These are phyloP conservation scores for Hirtodrosophila cameraria DNA, from an alignment of 2,888 invertebrate genomes.

Conservation along the genomic window DNA sequence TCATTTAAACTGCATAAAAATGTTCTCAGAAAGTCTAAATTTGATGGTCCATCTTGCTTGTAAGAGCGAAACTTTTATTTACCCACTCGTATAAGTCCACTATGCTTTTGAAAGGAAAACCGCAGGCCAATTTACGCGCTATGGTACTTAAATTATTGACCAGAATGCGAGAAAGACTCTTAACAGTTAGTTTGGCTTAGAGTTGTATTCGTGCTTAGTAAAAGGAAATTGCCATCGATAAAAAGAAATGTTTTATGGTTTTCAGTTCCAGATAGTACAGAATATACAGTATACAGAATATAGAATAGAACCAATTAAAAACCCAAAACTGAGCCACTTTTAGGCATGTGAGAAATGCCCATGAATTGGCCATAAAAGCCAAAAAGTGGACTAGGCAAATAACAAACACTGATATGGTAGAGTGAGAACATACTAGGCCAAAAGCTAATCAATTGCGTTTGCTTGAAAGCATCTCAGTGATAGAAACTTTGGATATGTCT, in stretches of 20 bases:
- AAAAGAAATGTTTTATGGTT: slow-evolving; percentile 50
- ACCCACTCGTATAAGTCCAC: neutral
- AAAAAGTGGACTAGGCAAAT: slow-evolving; percentile 20
- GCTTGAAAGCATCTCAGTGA: slow-evolving; percentile 6
- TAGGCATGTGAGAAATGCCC: slow-evolving; percentile 46
- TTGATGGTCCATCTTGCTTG: too few relatives aligned
- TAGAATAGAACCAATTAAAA: neutral
- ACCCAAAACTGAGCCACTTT: slow-evolving; percentile 24
- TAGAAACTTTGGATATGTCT: slow-evolving; percentile 1
- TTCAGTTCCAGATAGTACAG: slow-evolving; percentile 8
- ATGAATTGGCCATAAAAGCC: slow-evolving; percentile 45
- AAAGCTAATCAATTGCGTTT: slow-evolving; percentile 34
- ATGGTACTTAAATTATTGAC: slow-evolving; percentile 50
- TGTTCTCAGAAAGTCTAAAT: too few relatives aligned
- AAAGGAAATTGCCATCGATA: slow-evolving; percentile 66
- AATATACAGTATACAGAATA: neutral
- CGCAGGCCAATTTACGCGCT: slow-evolving; percentile 6
- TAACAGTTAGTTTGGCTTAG: slow-evolving; percentile 22
- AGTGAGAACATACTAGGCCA: too few relatives aligned
- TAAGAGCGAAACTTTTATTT: too few relatives aligned
- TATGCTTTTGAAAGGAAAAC: neutral
- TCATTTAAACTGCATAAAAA: too few relatives aligned
- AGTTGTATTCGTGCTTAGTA: slow-evolving; percentile 29
- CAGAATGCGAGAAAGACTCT: slow-evolving; percentile 13
- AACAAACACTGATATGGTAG: too few relatives aligned